phyloP scores from a whole-genome alignment of 2,113 vertebrate genomes.

The Vireo altiloquus region DNA sequence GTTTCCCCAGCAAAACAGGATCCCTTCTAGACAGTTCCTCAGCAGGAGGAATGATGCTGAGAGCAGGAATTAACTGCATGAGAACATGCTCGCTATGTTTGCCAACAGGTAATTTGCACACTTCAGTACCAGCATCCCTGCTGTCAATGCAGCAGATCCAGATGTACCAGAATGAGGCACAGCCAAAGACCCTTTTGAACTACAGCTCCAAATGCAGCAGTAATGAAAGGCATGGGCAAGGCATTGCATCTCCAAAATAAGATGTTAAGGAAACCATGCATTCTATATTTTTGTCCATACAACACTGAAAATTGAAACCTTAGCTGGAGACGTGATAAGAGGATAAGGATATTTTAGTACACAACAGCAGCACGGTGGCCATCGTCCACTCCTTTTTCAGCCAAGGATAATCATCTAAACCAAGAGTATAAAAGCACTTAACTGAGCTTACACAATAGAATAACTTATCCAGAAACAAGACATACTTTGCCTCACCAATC shows the following conservation, averaged over 20 bases:
- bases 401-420: background rate
- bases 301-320: background rate
- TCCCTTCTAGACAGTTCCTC: background rate
- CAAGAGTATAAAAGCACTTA: background rate
- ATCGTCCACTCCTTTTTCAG: conserved; percentile 20
- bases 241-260: background rate
- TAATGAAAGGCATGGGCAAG: background rate
- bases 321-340: background rate
- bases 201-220: background rate
- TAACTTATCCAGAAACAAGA: conserved; percentile 10
- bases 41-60: background rate
- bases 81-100: accelerated
- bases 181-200: background rate
- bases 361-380: background rate
- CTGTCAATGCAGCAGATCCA: background rate
- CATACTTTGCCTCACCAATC: background rate
- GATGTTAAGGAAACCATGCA: background rate
- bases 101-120: background rate
- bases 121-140: background rate
- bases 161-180: background rate
- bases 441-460: background rate
- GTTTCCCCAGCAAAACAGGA: background rate
- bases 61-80: background rate
- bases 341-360: conserved; percentile 16
- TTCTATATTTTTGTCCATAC: background rate